Evolutionary conservation across 2,113 vertebrate genomes (phyloP).

Genomic region (Aramus guarauna): DNA sequence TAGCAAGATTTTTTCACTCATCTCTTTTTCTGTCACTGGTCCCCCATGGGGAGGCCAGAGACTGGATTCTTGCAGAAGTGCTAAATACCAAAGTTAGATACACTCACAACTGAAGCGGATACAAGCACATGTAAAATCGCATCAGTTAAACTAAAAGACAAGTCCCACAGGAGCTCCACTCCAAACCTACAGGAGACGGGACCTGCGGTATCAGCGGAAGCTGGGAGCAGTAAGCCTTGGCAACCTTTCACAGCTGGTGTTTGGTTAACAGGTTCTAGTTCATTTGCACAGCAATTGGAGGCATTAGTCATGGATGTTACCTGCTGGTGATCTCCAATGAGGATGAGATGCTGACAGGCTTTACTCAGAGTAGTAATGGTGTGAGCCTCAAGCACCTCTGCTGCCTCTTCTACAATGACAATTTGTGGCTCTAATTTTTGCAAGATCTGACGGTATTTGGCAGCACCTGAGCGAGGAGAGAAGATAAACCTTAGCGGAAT

Average conservation of each 20-base stretch:
- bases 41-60: not conserved
- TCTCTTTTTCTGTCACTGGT: not conserved
- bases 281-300: not conserved
- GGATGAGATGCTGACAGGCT: constrained; percentile 92
- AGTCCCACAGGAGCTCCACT: not conserved
- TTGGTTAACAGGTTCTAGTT: not conserved
- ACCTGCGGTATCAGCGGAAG: not conserved
- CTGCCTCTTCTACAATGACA: constrained; percentile 93
- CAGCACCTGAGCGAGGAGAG: constrained; percentile 78
- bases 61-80: not conserved
- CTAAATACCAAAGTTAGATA: not conserved
- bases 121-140: not conserved
- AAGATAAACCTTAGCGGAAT: not conserved
- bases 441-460: constrained; percentile 84
- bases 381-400: constrained; percentile 94
- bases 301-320: constrained; percentile 51
- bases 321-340: constrained; percentile 98
- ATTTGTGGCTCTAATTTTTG: constrained; percentile 82
- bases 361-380: constrained; percentile 88
- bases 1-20: not conserved
- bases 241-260: not conserved
- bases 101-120: not conserved
- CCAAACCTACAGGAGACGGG: not conserved
- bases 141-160: not conserved
- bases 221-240: not conserved